A percentile compares a stretch with the other conserved stretches of the same genome.
These are phyloP conservation scores for Axea sp. DNA, from an alignment of 2,888 invertebrate genomes.

Conservation along the genomic window DNA sequence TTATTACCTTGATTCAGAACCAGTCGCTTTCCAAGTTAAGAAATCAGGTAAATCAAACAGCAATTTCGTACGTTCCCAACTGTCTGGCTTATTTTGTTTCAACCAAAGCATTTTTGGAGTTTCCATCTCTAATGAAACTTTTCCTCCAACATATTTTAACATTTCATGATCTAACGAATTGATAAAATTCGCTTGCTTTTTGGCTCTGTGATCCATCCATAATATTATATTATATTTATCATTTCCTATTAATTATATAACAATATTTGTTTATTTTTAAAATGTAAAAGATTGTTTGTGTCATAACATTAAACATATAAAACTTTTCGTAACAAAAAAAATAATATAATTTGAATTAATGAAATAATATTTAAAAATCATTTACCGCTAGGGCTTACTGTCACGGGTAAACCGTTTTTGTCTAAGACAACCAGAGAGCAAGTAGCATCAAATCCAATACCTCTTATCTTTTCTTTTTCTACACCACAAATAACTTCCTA, in stretches of 20 bases:
- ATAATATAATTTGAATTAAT: no score
- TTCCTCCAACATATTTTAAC: constrained; percentile 92
- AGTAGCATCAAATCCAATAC: constrained; percentile 97
- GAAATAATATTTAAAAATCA: no score
- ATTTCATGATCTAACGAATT: constrained; percentile 88
- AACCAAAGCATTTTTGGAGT: constrained; percentile 96
- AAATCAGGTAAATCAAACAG: constrained; percentile 97
- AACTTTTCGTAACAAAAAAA: neutral
- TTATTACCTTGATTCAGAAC: constrained; percentile 83
- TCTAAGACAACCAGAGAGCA: constrained; percentile 94
- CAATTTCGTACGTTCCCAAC: constrained; percentile 86
- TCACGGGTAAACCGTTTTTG: constrained; percentile 84
- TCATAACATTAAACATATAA: no score
- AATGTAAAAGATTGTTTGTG: no score
- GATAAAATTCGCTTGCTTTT: constrained; percentile 88
- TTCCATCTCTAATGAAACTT: constrained; percentile 98
- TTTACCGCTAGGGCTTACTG: constrained; percentile 85
- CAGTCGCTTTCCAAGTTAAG: constrained; percentile 95
- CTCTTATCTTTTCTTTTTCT: constrained; percentile 84
- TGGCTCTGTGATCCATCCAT: constrained; percentile 96
- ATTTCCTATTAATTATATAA: no score
- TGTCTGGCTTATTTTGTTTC: constrained; percentile 85
- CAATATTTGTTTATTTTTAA: no score
- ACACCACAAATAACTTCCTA: constrained; percentile 83
- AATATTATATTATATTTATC: constrained; percentile 90